Conservation (phyloP, 2,113 vertebrate species). For the Ia io region DNA sequence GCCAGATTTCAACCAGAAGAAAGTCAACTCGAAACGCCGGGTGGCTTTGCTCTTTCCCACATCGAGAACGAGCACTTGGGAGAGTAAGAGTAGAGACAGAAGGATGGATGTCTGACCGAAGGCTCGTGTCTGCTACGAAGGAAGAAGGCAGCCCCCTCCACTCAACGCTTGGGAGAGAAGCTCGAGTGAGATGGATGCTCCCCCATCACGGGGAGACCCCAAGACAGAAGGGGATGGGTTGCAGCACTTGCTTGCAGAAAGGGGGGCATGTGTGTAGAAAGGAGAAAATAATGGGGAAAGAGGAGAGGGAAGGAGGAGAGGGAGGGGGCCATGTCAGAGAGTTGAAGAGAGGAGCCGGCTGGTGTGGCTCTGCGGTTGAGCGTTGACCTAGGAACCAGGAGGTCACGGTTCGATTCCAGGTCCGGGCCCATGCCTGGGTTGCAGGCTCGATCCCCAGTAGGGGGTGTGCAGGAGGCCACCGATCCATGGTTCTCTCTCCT, state of each 20-base stretch:
- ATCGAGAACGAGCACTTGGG: neutral
- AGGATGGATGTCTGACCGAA: neutral
- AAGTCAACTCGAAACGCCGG: neutral
- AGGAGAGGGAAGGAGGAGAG: neutral
- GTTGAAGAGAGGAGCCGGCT: neutral
- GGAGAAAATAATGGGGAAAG: neutral
- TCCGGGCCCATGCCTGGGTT: too few relatives aligned
- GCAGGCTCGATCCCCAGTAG: too few relatives aligned
- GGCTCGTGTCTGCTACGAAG: neutral
- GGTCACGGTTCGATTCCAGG: too few relatives aligned
- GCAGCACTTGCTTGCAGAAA: neutral
- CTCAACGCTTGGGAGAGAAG: neutral
- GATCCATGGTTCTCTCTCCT: too few relatives aligned
- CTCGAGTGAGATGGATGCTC: neutral
- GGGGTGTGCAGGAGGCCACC: too few relatives aligned
- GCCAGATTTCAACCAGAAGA: neutral
- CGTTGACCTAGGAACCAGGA: too few relatives aligned
- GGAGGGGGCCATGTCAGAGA: neutral
- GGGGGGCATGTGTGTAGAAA: neutral
- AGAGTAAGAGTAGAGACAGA: neutral
- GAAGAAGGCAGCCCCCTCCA: neutral
- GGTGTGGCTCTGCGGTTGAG: too few relatives aligned
- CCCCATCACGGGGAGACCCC: neutral
- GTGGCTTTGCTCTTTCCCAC: neutral
- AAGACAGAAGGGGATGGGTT: neutral